These are phyloP conservation scores for Brachylomia viminalis DNA, from an alignment of 2,888 invertebrate genomes.

Conservation along the genomic window DNA sequence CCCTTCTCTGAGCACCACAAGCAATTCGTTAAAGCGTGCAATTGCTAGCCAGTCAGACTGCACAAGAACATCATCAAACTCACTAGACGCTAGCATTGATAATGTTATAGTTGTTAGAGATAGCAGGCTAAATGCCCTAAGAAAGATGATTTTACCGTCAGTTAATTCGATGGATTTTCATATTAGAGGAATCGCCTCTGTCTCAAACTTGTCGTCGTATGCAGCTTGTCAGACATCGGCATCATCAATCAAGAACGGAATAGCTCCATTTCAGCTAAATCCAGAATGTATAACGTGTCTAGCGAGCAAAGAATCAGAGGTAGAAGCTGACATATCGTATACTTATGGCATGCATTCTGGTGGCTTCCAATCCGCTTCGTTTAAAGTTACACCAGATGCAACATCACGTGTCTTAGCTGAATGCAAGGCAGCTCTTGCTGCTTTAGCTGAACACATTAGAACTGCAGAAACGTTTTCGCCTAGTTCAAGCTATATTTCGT, in stretches of 20 bases:
- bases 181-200: not conserved
- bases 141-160: constrained; percentile 43
- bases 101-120: constrained; percentile 10
- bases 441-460: not conserved
- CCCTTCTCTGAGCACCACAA: not conserved
- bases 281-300: not conserved
- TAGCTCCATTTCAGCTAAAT: not conserved
- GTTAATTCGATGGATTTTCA: not conserved
- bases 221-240: not conserved
- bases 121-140: constrained; percentile 42
- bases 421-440: not conserved
- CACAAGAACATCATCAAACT: not conserved
- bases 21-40: not conserved
- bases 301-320: not conserved
- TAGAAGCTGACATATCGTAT: not conserved
- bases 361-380: not conserved
- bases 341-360: not conserved
- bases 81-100: not conserved
- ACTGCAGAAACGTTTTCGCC: not conserved
- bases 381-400: not conserved
- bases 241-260: not conserved
- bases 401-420: not conserved
- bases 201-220: not conserved
- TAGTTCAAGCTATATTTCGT: not conserved
- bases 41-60: not conserved